A percentile compares a stretch with the other conserved stretches of the same genome.
These are phyloP conservation scores for Crotophaga sulcirostris DNA, from an alignment of 2,113 vertebrate genomes.

Conservation along the genomic window DNA sequence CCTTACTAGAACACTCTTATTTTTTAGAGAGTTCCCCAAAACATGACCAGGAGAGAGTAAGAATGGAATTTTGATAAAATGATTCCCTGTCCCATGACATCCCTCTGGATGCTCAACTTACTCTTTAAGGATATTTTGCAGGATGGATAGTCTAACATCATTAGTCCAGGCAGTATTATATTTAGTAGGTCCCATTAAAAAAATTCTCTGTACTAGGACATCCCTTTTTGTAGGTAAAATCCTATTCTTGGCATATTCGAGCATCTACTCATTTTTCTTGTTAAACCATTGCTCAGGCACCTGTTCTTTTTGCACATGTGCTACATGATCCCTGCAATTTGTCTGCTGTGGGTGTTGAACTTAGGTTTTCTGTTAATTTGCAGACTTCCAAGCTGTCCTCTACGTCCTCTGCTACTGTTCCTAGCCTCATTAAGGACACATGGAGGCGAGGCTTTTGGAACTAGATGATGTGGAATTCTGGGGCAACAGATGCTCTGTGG, in stretches of 20 bases:
- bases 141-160: neutral
- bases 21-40: neutral
- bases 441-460: neutral
- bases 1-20: neutral
- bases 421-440: fast-evolving
- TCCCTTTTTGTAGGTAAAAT: neutral
- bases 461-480: neutral
- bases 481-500: neutral
- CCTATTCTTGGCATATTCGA: neutral
- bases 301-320: neutral
- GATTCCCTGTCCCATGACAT: neutral
- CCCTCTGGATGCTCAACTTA: neutral
- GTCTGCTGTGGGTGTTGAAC: neutral
- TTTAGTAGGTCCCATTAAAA: neutral
- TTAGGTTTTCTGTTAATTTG: neutral
- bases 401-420: neutral
- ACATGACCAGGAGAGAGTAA: neutral
- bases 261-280: neutral
- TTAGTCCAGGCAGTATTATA: neutral
- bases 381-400: neutral
- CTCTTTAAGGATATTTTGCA: neutral
- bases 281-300: neutral
- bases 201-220: neutral
- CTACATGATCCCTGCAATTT: neutral
- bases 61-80: neutral